These are phyloP conservation scores for Hexactinellida sp. DNA, from an alignment of 37 sponge, comb jelly and placozoan species.

Conservation along the genomic window DNA sequence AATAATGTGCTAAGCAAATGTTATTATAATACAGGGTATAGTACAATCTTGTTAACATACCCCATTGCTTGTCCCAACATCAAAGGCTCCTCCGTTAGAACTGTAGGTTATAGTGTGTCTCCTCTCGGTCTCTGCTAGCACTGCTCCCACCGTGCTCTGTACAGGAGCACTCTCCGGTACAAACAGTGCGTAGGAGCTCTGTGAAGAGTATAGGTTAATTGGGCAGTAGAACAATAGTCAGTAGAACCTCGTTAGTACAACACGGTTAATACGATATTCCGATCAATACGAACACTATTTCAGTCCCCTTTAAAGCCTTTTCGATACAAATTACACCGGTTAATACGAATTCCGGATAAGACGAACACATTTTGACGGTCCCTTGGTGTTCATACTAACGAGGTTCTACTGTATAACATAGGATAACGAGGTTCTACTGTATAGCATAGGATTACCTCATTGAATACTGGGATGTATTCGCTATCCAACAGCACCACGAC, in stretches of 20 bases:
- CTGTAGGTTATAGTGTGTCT: not conserved
- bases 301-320: no score
- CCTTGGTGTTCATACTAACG: no score
- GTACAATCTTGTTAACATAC: not conserved
- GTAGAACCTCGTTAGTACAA: no score
- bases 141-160: not conserved
- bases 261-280: no score
- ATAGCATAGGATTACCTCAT: not conserved
- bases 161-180: not conserved
- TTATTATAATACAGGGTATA: not conserved
- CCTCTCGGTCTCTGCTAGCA: not conserved
- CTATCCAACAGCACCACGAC: not conserved
- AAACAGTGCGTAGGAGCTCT: not conserved
- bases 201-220: not conserved
- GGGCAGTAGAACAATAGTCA: no score
- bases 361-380: no score
- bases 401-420: no score
- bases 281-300: no score
- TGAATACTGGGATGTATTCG: not conserved
- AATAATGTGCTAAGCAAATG: not conserved
- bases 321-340: no score
- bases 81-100: not conserved
- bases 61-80: not conserved
- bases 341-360: no score
- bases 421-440: no score